Evolutionary conservation across 2,797 vertebrate species (phyloP).

Genomic region (Lindbergichthys nudifrons): DNA sequence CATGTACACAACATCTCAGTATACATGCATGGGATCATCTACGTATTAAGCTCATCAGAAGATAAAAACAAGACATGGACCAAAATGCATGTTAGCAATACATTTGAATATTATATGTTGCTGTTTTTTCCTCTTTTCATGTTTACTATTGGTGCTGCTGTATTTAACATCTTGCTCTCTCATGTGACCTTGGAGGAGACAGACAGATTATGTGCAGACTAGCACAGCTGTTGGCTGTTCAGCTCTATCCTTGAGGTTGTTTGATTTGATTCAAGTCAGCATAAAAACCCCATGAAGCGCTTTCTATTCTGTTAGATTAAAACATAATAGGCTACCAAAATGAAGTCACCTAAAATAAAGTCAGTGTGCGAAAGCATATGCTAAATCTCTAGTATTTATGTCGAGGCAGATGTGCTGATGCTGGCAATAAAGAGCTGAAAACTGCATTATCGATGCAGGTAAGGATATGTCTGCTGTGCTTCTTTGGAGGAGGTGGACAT

Average conservation of each 20-base stretch:
- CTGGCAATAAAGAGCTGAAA: neutral
- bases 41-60: neutral
- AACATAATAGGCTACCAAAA: neutral
- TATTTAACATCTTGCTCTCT: slow-evolving; percentile 54
- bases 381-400: slow-evolving; percentile 1
- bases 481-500: neutral
- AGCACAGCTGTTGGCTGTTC: slow-evolving; percentile 68
- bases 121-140: slow-evolving; percentile 2
- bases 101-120: neutral
- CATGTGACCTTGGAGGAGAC: slow-evolving; percentile 70
- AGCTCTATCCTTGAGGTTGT: slow-evolving; percentile 67
- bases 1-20: slow-evolving; percentile 6
- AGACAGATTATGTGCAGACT: slow-evolving; percentile 68
- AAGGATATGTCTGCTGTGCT: neutral
- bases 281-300: slow-evolving; percentile 20
- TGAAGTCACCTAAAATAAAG: neutral
- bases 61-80: neutral
- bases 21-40: neutral
- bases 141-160: slow-evolving; percentile 22
- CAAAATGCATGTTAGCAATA: neutral
- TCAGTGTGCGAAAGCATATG: neutral
- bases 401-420: slow-evolving; percentile 18
- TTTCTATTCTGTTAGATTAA: neutral
- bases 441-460: neutral
- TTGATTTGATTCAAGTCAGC: slow-evolving; percentile 64